These are phyloP conservation scores for Labroides dimidiatus DNA, from an alignment of 2,797 vertebrate species.

Conservation along the genomic window DNA sequence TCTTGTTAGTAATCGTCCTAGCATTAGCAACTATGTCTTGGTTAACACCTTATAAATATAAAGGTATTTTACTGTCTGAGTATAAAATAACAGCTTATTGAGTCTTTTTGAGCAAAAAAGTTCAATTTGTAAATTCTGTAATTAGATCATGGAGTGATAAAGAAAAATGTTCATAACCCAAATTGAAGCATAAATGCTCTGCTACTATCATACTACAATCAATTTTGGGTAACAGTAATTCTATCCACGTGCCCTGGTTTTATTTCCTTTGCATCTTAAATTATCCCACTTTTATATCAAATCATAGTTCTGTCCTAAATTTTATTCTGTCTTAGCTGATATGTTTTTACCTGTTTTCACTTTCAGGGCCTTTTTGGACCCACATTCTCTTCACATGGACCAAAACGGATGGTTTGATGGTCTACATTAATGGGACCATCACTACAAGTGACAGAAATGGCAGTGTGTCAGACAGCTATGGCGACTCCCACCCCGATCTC, in stretches of 20 bases:
- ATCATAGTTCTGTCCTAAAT: not conserved
- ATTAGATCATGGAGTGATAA: too few relatives aligned
- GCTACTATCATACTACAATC: not conserved
- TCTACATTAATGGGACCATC: constrained; percentile 93
- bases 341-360: not conserved
- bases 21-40: not conserved
- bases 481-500: constrained; percentile 81
- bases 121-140: too few relatives aligned
- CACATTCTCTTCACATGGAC: constrained; percentile 96
- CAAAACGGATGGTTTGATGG: constrained; percentile 88
- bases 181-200: not conserved
- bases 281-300: too few relatives aligned
- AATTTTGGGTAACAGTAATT: too few relatives aligned
- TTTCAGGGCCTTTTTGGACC: constrained; percentile 92
- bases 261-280: too few relatives aligned
- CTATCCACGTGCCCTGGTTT: too few relatives aligned
- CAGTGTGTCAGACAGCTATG: constrained; percentile 83
- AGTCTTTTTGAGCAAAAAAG: not conserved
- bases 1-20: too few relatives aligned
- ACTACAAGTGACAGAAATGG: constrained; percentile 82
- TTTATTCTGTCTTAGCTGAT: not conserved
- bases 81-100: not conserved
- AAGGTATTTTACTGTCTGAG: not conserved
- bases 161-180: too few relatives aligned
- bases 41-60: not conserved